Conservation (phyloP, 2,797 vertebrate species). For the Lithobates pipiens region DNA sequence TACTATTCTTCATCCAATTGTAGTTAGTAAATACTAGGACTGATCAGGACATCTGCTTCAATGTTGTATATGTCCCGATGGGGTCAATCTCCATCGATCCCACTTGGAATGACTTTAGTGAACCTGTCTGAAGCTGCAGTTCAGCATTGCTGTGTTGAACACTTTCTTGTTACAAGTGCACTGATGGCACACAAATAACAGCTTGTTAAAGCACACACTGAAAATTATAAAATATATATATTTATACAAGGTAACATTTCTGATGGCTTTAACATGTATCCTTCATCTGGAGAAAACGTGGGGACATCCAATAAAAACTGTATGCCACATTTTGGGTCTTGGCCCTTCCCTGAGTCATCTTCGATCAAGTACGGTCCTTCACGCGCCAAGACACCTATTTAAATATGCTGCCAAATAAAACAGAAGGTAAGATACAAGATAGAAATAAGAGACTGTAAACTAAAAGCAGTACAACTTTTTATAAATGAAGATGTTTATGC, state of each 20-base stretch:
- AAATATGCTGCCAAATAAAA: conserved; percentile 64
- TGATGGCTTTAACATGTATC: conserved; percentile 69
- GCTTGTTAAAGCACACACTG: conserved; percentile 64
- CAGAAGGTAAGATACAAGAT: conserved; percentile 16
- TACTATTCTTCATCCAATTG: background rate
- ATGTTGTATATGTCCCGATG: background rate
- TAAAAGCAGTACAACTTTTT: background rate
- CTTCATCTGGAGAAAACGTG: conserved; percentile 56
- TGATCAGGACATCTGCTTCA: conserved; percentile 9
- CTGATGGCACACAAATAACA: conserved; percentile 60
- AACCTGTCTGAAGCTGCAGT: conserved; percentile 13
- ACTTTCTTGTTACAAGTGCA: conserved; percentile 21
- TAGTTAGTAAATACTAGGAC: conserved; percentile 4
- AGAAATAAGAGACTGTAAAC: conserved; percentile 23
- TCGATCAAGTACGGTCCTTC: conserved; percentile 65
- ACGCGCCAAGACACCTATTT: conserved; percentile 65
- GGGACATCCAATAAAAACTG: conserved; percentile 58
- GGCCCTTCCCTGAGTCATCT: conserved; percentile 75
- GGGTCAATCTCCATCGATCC: conserved; percentile 9
- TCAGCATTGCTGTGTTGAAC: conserved; percentile 1
- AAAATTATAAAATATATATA: conserved; percentile 56
- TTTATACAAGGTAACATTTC: conserved; percentile 61
- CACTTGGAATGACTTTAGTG: background rate
- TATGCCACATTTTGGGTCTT: conserved; percentile 62
- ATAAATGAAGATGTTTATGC: too few relatives aligned